phyloP scores from a whole-genome alignment of 2,113 vertebrate species.

The Gymnobelideus leadbeateri region DNA sequence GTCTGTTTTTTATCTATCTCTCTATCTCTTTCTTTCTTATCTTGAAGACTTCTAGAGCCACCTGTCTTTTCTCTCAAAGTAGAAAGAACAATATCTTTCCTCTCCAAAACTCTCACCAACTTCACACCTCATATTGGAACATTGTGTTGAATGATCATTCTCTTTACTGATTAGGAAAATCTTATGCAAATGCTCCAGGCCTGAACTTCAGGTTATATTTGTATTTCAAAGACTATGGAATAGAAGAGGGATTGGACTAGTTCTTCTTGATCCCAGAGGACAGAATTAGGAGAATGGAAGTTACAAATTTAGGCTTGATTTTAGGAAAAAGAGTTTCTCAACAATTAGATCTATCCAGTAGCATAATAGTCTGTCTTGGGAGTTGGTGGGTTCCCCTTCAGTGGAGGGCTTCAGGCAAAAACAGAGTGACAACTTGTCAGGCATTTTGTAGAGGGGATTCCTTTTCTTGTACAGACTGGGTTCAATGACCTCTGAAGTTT shows the following conservation, averaged over 20 bases:
- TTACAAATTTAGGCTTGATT: neutral
- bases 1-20: neutral
- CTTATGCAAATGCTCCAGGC: neutral
- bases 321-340: neutral
- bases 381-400: neutral
- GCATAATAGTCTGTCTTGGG: neutral
- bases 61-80: neutral
- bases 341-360: neutral
- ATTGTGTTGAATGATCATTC: neutral
- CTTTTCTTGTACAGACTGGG: neutral
- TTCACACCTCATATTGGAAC: neutral
- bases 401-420: neutral
- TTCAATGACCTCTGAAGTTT: neutral
- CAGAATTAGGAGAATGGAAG: neutral
- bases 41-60: neutral
- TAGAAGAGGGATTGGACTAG: neutral
- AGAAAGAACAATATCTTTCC: neutral
- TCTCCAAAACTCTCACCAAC: neutral
- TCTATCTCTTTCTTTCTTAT: neutral
- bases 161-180: neutral
- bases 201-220: neutral
- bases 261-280: neutral
- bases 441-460: neutral
- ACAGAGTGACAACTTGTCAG: neutral
- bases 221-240: neutral